These are phyloP conservation scores for Crypturellus undulatus DNA, from an alignment of 2,113 vertebrate genomes.

Conservation along the genomic window DNA sequence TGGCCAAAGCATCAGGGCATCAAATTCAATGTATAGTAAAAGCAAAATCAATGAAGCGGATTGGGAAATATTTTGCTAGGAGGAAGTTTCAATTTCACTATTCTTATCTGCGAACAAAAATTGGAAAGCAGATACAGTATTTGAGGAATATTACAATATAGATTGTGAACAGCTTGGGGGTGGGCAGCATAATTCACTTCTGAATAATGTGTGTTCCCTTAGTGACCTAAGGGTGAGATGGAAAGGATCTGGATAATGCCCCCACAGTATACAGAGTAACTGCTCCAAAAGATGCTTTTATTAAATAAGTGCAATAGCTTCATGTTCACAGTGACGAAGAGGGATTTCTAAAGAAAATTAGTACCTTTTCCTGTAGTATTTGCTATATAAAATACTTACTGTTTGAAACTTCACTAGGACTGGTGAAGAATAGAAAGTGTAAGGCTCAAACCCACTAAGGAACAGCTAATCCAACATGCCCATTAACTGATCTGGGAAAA, in stretches of 20 bases:
- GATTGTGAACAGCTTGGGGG: background rate
- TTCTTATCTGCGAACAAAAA: background rate
- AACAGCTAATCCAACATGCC: background rate
- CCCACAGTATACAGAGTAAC: background rate
- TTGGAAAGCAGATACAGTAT: background rate
- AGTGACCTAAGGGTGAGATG: background rate
- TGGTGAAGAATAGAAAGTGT: background rate
- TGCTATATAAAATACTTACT: background rate
- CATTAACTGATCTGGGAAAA: background rate
- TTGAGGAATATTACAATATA: background rate
- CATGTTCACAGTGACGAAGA: background rate
- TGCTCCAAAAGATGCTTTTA: background rate
- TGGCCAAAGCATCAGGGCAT: background rate
- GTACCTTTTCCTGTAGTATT: background rate
- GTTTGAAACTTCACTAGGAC: background rate
- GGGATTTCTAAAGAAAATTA: background rate
- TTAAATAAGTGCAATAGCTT: background rate
- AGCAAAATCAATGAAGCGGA: slow-evolving; percentile 7
- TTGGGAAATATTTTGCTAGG: slow-evolving; percentile 18
- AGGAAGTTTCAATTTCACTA: background rate
- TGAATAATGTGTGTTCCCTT: background rate
- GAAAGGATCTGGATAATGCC: background rate
- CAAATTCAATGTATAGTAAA: background rate
- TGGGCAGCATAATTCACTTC: background rate
- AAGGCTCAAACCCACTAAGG: background rate